phyloP scores from a whole-genome alignment of 2,888 invertebrate genomes.

The Branchellion lobata region DNA sequence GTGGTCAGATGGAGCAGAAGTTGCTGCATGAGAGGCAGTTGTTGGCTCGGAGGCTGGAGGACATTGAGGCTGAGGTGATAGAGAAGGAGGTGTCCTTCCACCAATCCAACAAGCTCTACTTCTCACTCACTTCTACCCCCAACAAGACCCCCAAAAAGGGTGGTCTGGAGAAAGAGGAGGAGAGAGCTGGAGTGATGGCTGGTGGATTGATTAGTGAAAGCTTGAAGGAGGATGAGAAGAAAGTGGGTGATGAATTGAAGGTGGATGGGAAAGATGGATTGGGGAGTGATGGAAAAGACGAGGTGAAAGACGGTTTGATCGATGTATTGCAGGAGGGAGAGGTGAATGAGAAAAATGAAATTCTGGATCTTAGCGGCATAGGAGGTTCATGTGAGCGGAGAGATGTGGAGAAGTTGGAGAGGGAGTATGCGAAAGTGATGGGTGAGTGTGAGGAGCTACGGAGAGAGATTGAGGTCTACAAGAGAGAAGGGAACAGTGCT shows the following conservation, averaged over 20 bases:
- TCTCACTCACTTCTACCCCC: conserved; percentile 48
- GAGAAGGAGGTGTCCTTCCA: conserved; percentile 63
- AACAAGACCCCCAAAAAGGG: neutral
- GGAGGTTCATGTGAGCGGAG: too few species aligned
- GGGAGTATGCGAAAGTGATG: neutral
- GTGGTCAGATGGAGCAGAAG: conserved; percentile 61
- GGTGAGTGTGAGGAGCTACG: neutral
- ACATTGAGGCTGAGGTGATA: conserved; percentile 64
- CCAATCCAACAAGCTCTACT: conserved; percentile 60
- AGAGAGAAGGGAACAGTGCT: neutral
- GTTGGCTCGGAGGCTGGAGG: conserved; percentile 63
- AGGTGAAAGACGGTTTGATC: neutral
- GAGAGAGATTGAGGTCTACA: neutral
- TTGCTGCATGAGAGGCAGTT: conserved; percentile 63
- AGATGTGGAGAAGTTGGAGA: too few species aligned
- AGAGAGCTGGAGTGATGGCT: too few species aligned
- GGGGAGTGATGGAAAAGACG: neutral
- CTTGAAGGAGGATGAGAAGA: too few species aligned
- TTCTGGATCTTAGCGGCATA: too few species aligned
- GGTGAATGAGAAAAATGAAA: too few species aligned
- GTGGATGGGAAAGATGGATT: neutral
- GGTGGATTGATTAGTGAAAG: too few species aligned
- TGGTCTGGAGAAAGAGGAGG: too few species aligned
- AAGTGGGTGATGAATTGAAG: neutral
- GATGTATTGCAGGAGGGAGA: neutral